Percentiles rank a stretch among this genome's conserved stretches.
phyloP scores from a whole-genome alignment of 2,888 invertebrate species.

The Drosophila hawaiiensis region DNA sequence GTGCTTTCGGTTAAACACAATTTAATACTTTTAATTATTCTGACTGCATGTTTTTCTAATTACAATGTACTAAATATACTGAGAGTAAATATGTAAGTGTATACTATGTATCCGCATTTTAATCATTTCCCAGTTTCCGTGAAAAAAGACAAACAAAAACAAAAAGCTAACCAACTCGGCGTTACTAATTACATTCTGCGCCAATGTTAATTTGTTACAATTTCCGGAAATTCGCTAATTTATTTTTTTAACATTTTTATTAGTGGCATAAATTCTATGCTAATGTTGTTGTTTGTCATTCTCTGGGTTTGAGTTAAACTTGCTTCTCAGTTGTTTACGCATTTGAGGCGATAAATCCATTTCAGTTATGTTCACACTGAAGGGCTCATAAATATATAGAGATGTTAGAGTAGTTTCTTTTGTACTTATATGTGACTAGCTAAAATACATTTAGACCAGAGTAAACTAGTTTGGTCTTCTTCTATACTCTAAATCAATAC shows the following conservation, averaged over 20 bases:
- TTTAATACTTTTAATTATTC: constrained; percentile 14
- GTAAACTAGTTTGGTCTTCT: neutral
- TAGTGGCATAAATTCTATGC: constrained; percentile 68
- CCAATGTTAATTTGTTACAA: constrained; percentile 83
- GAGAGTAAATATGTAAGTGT: constrained; percentile 8
- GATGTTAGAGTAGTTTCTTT: constrained; percentile 1
- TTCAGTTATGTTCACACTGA: constrained; percentile 34
- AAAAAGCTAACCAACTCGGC: constrained; percentile 61
- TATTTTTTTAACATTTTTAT: constrained; percentile 73
- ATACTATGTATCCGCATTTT: constrained; percentile 15
- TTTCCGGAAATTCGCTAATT: constrained; percentile 82
- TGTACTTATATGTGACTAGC: neutral
- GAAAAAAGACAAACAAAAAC: constrained; percentile 1
- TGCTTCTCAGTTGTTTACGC: constrained; percentile 64
- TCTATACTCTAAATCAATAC: neutral
- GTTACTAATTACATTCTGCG: constrained; percentile 81
- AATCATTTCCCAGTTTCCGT: constrained; percentile 40
- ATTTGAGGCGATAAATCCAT: constrained; percentile 63
- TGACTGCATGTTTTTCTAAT: constrained; percentile 34
- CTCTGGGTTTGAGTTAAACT: constrained; percentile 52
- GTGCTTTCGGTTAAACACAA: neutral
- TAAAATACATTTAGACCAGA: neutral
- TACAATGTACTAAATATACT: constrained; percentile 20
- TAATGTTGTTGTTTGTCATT: constrained; percentile 33
- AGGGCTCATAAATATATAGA: constrained; percentile 23